Conservation (phyloP, 1,140 invertebrate genomes). For the Mizuhopecten yessoensis region DNA sequence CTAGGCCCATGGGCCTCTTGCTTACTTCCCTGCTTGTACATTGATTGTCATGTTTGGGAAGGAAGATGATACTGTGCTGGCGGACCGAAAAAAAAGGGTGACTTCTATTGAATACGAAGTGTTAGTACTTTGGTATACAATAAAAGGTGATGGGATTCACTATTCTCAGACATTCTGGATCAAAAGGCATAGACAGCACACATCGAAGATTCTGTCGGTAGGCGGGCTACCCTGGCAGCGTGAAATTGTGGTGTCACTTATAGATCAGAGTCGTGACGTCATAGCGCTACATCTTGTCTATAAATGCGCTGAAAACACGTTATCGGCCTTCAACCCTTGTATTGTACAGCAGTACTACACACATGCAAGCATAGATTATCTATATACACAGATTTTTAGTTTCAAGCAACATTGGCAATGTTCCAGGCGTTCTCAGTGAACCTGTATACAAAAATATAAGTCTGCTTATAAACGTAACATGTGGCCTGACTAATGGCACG, state of each 20-base stretch:
- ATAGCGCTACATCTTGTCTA: background rate
- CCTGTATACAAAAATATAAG: background rate
- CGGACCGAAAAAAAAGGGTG: no score
- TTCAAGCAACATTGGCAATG: background rate
- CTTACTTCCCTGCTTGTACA: no score
- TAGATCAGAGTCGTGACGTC: slow-evolving; percentile 15
- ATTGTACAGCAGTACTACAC: background rate
- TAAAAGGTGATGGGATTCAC: background rate
- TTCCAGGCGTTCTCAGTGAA: background rate
- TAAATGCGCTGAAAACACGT: slow-evolving; percentile 22
- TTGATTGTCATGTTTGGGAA: no score
- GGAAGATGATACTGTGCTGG: no score
- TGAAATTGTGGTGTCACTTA: background rate
- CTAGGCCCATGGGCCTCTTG: no score
- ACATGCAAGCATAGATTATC: slow-evolving; percentile 27
- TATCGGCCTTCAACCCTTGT: slow-evolving; percentile 16
- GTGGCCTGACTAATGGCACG: background rate
- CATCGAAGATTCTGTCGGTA: background rate
- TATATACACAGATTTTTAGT: slow-evolving; percentile 1
- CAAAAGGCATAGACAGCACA: background rate
- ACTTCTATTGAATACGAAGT: background rate
- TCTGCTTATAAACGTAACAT: slow-evolving; percentile 31
- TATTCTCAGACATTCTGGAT: background rate
- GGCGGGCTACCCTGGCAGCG: background rate
- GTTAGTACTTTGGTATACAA: background rate